Percentiles rank a stretch among this genome's conserved stretches.
Conservation (phyloP, 2,113 vertebrate species). For the Orthochromis indermauri region DNA sequence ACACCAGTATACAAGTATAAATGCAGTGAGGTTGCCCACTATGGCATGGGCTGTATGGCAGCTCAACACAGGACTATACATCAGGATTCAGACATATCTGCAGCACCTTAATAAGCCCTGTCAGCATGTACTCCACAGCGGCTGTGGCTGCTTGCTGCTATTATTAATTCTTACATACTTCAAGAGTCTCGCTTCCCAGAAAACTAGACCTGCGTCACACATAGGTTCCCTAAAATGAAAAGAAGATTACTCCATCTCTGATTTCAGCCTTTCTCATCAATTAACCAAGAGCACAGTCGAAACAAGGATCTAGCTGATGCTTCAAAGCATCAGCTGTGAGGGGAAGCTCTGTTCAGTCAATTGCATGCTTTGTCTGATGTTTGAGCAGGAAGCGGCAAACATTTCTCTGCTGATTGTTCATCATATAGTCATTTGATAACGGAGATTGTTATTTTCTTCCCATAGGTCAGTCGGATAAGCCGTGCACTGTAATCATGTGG, state of each 20-base stretch:
- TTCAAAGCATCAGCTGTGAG: neutral
- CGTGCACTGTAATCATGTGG: neutral
- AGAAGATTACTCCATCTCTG: neutral
- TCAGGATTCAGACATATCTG: neutral
- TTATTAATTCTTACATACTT: neutral
- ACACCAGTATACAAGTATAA: neutral
- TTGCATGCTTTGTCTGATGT: neutral
- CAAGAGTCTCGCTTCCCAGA: neutral
- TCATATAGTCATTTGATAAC: neutral
- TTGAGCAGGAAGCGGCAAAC: accelerated
- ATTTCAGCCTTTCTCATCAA: neutral
- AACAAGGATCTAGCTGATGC: neutral
- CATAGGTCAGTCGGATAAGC: neutral
- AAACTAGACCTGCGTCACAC: neutral
- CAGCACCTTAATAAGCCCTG: neutral
- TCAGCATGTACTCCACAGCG: neutral
- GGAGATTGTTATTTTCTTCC: neutral
- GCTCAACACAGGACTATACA: neutral
- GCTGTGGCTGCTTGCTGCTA: neutral
- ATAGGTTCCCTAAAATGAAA: neutral
- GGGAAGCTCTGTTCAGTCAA: neutral
- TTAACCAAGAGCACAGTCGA: neutral
- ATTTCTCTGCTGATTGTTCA: neutral
- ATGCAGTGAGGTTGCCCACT: neutral
- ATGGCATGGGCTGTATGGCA: neutral